phyloP scores from a whole-genome alignment of 2,888 invertebrate genomes.

The Eupithecia exiguata region DNA sequence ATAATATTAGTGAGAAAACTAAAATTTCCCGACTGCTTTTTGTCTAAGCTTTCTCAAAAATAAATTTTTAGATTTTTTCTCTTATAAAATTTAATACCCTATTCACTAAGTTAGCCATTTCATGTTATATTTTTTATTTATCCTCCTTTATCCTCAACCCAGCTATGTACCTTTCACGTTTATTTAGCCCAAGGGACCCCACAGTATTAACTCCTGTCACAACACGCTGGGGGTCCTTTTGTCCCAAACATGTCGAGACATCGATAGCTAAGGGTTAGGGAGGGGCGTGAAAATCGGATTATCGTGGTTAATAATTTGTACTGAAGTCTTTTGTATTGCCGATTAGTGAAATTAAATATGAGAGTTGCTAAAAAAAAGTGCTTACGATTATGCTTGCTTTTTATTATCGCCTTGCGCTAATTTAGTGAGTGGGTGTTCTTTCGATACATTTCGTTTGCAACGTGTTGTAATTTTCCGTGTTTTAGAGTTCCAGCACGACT shows the following conservation, averaged over 20 bases:
- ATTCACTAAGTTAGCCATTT: neutral
- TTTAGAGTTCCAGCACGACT: too few species aligned
- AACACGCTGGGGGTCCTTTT: constrained; percentile 63
- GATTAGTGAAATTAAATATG: constrained; percentile 13
- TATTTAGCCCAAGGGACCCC: constrained; percentile 28
- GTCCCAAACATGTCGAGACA: constrained; percentile 64
- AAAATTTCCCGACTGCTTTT: too few species aligned
- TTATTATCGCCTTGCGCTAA: neutral
- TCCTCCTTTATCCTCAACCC: neutral
- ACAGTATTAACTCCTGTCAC: constrained; percentile 79
- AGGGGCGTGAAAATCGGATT: constrained; percentile 60
- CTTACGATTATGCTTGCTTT: neutral
- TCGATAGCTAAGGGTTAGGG: constrained; percentile 67
- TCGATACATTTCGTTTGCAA: too few species aligned
- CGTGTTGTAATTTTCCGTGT: too few species aligned
- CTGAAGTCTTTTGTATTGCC: constrained; percentile 19
- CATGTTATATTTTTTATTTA: constrained; percentile 5
- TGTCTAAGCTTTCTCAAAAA: too few species aligned
- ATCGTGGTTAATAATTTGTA: constrained; percentile 39
- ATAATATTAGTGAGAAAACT: too few species aligned
- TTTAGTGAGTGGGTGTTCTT: neutral
- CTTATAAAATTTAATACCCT: neutral
- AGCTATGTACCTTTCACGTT: constrained; percentile 25
- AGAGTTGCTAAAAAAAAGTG: neutral
- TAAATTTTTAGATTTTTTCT: too few species aligned